Evolutionary conservation across 2,797 vertebrate genomes (phyloP).

Genomic region (Coendou prehensilis): DNA sequence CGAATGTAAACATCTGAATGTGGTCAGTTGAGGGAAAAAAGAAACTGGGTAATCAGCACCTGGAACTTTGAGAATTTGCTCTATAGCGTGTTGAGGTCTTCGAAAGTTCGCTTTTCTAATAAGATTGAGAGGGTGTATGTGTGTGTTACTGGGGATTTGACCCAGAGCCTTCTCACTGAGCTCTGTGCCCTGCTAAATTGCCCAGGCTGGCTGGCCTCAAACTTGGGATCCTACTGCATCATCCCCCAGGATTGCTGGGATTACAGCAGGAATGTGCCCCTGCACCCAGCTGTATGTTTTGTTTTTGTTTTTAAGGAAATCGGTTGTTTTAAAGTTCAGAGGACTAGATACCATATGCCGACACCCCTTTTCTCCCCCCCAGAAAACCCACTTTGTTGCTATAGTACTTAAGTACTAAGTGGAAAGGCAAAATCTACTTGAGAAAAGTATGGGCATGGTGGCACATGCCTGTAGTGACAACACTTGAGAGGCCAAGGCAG

Average conservation of each 20-base stretch:
- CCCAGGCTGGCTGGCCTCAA: not conserved
- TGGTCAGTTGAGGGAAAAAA: not conserved
- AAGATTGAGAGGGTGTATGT: not conserved
- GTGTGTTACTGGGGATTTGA: not conserved
- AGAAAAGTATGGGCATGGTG: not conserved
- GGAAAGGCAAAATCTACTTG: not conserved
- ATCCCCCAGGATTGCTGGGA: not conserved
- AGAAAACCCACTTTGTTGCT: not conserved
- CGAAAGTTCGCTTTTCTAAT: conserved; percentile 58
- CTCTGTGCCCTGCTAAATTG: not conserved
- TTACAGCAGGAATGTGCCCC: not conserved
- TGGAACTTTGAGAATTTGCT: conserved; percentile 24
- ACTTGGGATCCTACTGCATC: not conserved
- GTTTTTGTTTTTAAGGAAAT: not conserved
- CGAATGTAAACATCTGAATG: not conserved
- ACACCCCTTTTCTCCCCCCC: not conserved
- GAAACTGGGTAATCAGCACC: conserved; percentile 34
- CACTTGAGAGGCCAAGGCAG: not conserved
- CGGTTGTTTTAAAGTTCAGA: conserved; percentile 62
- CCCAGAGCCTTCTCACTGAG: not conserved
- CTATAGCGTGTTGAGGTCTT: not conserved
- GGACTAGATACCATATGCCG: not conserved
- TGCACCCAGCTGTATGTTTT: not conserved
- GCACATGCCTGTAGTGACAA: not conserved
- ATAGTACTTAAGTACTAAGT: not conserved